phyloP scores from a whole-genome alignment of 2,113 vertebrate genomes.

The Lutjanus erythropterus region DNA sequence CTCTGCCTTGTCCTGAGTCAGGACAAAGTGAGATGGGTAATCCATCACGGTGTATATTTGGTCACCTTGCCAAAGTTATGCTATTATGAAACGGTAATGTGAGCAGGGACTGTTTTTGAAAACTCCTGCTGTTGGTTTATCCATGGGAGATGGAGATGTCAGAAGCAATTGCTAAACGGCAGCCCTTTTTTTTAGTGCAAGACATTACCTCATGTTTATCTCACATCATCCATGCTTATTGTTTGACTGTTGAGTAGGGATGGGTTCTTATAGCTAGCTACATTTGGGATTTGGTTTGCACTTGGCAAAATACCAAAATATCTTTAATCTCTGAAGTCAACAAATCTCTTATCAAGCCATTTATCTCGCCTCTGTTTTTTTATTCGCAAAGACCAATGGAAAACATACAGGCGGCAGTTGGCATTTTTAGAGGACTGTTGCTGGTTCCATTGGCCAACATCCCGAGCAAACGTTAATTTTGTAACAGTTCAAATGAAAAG shows the following conservation, averaged over 20 bases:
- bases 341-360: neutral
- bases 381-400: neutral
- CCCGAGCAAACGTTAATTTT: neutral
- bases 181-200: neutral
- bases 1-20: neutral
- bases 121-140: neutral
- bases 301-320: neutral
- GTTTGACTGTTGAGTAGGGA: neutral
- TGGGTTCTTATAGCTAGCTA: neutral
- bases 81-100: constrained; percentile 10
- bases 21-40: neutral
- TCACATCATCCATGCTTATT: neutral
- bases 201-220: neutral
- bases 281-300: neutral
- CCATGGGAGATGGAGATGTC: neutral
- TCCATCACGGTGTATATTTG: neutral
- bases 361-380: neutral
- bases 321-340: neutral
- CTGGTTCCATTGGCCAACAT: neutral
- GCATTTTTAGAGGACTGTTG: neutral
- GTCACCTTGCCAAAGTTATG: neutral
- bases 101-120: neutral
- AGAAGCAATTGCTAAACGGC: neutral
- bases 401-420: neutral
- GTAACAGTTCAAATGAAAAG: neutral